Evolutionary conservation across 2,888 invertebrate species (phyloP).

Genomic region (Amitus sp.): DNA sequence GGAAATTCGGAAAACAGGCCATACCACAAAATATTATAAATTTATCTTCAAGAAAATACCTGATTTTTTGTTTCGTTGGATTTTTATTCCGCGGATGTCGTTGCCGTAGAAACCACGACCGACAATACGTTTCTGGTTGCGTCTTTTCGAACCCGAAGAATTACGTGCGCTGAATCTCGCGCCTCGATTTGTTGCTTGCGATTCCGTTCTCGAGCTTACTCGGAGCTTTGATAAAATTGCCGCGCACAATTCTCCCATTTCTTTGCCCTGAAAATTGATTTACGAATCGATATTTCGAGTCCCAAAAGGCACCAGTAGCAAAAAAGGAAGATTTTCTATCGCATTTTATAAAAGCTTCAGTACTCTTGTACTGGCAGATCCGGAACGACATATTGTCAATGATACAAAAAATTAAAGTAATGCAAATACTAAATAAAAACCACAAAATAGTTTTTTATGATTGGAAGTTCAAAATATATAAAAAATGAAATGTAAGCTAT

Average conservation of each 20-base stretch:
- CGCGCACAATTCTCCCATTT: constrained; percentile 52
- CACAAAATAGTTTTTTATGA: too few species aligned
- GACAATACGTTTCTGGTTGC: constrained; percentile 43
- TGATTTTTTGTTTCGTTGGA: constrained; percentile 43
- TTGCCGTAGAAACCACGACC: constrained; percentile 55
- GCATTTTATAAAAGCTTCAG: too few species aligned
- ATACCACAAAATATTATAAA: constrained; percentile 1
- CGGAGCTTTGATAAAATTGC: constrained; percentile 53
- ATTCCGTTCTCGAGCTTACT: constrained; percentile 50
- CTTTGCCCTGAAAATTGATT: constrained; percentile 52
- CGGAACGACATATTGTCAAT: too few species aligned
- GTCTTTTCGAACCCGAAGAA: constrained; percentile 41
- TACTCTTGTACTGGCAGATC: too few species aligned
- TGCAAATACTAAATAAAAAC: too few species aligned
- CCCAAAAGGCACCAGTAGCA: too few species aligned
- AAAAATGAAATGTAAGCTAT: too few species aligned
- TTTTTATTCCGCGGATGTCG: constrained; percentile 47
- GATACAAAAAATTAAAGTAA: too few species aligned
- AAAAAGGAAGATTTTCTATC: background rate
- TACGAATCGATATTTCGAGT: too few species aligned
- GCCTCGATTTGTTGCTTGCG: constrained; percentile 45
- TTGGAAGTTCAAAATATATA: too few species aligned
- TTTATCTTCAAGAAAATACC: constrained; percentile 33
- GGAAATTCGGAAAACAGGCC: too few species aligned
- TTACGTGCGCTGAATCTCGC: constrained; percentile 43